A percentile compares a stretch with the other conserved stretches of the same genome.
phyloP scores from a whole-genome alignment of 2,797 vertebrate species.

The Sitta carolinensis region DNA sequence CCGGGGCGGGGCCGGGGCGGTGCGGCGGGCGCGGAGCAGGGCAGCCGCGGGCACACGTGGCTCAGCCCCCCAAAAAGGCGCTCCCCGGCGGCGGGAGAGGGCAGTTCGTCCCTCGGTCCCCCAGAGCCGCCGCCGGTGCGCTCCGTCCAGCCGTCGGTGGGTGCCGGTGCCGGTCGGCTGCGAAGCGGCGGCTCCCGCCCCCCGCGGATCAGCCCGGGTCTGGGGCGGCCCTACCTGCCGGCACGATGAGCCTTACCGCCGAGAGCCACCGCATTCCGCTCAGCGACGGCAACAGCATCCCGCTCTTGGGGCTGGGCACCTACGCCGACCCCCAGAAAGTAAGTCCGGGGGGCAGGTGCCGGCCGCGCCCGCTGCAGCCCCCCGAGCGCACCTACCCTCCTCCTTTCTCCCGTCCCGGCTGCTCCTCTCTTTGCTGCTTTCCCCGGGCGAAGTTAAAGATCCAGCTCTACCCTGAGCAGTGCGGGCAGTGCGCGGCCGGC shows the following conservation, averaged over 20 bases:
- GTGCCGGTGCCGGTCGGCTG: neutral
- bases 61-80: conserved; percentile 57
- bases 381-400: neutral
- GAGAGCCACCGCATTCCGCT: conserved; percentile 79
- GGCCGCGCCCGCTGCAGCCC: neutral
- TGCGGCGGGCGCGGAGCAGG: neutral
- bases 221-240: neutral
- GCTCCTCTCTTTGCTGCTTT: neutral
- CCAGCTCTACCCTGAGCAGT: neutral
- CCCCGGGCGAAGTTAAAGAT: neutral
- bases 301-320: conserved; percentile 88
- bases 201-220: neutral
- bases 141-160: neutral
- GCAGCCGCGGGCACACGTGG: conserved; percentile 36
- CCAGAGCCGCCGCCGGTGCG: neutral
- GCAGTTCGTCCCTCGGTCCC: neutral
- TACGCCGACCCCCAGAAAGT: conserved; percentile 81
- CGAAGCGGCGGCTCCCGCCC: neutral
- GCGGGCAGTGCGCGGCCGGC: neutral
- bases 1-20: neutral
- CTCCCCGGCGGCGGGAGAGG: neutral
- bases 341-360: conserved; percentile 59
- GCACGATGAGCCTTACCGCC: conserved; percentile 75
- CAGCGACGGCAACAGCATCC: conserved; percentile 86
- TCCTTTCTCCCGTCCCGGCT: neutral